Evolutionary conservation across 2,888 invertebrate species (phyloP), one percentile per base, ranked within the genome.

Genomic region (Rhyacophila evoluta): DNA sequence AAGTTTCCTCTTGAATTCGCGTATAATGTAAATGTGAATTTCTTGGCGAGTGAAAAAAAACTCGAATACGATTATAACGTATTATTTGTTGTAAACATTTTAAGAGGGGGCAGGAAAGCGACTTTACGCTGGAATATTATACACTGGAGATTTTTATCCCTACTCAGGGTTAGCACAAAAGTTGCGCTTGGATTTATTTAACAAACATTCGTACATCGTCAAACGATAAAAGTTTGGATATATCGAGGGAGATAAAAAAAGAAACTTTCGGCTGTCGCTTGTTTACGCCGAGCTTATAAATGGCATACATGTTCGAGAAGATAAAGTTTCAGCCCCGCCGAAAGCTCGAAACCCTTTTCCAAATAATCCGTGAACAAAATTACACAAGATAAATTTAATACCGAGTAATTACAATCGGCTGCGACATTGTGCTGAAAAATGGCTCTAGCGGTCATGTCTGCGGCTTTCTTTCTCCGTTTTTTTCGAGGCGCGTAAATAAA

Each of bases 131-230:
- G 12, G 69, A 69, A 69, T 69, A 69, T 29, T 69, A 69, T 69
- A 69, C 69, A 69, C 69, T 29, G 29, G 69, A 69, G 69, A 69
- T 69, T 69, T 29, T 55, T 55, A 55, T 55, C 55, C 55, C 25
- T 55, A 55, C 55, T 55, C 55, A 55, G 55, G 55, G 19, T 19
- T 55, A 15, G 55, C 55, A 55, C 55, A 72, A 55, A 55, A 77
- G 38, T 15, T 77, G 70, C 67, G 39, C 55, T 77, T 68, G 72
- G 77, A 77, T 77, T 77, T 77, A 77, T 77, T 77, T 77, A 77
- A 77, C 77, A 77, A 77, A 77, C 77, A 77, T 77, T 77, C 72
- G 77, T 77, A 77, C 76, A 77, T 77, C 76, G 76, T 77, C 76
- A 77, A 72, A 77, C 77, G 77, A 77, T 77, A 77, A 77, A 77